phyloP scores from a whole-genome alignment of 1,140 invertebrate species.

The Aphis craccivora region DNA sequence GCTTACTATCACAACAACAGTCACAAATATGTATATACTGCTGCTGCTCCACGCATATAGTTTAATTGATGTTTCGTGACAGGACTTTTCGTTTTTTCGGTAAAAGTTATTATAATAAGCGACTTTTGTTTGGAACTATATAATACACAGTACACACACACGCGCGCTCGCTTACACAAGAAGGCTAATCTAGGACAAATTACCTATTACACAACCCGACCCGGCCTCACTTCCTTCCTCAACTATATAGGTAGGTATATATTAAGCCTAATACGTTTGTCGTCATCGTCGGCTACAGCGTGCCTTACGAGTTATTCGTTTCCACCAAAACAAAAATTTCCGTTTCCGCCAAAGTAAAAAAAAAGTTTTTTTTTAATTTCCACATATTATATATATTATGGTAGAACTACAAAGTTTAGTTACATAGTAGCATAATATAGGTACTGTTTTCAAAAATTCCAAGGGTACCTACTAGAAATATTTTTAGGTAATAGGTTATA shows the following conservation, averaged over 20 bases:
- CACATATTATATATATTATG: background rate
- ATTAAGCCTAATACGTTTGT: background rate
- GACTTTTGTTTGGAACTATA: constrained; percentile 5
- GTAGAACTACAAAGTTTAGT: too few species aligned
- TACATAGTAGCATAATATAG: too few species aligned
- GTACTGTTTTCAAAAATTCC: too few species aligned
- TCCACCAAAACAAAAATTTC: background rate
- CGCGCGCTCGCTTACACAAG: background rate
- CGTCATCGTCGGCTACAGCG: background rate
- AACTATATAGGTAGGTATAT: background rate
- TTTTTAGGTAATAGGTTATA: too few species aligned
- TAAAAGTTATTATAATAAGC: constrained; percentile 45
- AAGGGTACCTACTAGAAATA: too few species aligned
- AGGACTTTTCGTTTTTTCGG: constrained; percentile 35
- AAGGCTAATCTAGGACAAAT: constrained; percentile 34
- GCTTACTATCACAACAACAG: background rate
- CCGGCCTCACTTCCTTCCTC: background rate
- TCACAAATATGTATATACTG: background rate
- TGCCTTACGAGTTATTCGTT: background rate
- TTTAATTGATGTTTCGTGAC: constrained; percentile 55
- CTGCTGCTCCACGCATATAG: background rate
- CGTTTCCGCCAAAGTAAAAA: background rate
- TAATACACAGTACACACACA: background rate
- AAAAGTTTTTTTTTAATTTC: background rate
- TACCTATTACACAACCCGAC: background rate